Evolutionary conservation across 2,797 vertebrate species (phyloP).

Genomic region (Phylloscopus collybita): DNA sequence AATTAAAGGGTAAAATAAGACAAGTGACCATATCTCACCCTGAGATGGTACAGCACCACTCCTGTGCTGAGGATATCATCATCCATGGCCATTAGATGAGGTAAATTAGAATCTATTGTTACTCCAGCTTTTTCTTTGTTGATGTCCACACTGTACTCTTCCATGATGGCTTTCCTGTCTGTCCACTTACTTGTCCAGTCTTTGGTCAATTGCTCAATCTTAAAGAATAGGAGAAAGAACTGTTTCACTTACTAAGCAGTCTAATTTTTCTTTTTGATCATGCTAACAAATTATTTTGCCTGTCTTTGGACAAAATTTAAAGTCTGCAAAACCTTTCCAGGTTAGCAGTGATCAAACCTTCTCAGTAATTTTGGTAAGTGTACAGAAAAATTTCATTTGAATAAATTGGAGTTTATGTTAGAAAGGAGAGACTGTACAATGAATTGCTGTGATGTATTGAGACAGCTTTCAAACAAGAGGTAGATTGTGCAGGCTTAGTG

Average conservation of each 20-base stretch:
- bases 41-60: constrained; percentile 93
- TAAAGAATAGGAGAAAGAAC: not conserved
- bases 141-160: constrained; percentile 92
- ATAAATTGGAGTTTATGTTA: not conserved
- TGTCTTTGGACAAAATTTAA: not conserved
- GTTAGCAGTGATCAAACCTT: not conserved
- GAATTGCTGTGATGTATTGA: not conserved
- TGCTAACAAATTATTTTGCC: not conserved
- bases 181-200: constrained; percentile 92
- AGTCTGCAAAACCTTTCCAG: not conserved
- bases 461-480: not conserved
- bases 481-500: not conserved
- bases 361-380: not conserved
- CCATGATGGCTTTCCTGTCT: constrained; percentile 88
- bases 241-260: not conserved
- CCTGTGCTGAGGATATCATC: constrained; percentile 94
- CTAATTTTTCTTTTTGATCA: not conserved
- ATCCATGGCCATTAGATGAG: constrained; percentile 90
- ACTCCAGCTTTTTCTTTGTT: constrained; percentile 88
- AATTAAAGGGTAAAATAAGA: not conserved
- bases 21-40: constrained; percentile 77
- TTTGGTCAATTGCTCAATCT: constrained; percentile 93
- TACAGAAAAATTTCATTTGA: not conserved
- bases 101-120: constrained; percentile 88
- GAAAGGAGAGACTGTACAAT: not conserved